Evolutionary conservation across 1,140 invertebrate species (phyloP).

Genomic region (honey bee (Apis mellifera)): DNA sequence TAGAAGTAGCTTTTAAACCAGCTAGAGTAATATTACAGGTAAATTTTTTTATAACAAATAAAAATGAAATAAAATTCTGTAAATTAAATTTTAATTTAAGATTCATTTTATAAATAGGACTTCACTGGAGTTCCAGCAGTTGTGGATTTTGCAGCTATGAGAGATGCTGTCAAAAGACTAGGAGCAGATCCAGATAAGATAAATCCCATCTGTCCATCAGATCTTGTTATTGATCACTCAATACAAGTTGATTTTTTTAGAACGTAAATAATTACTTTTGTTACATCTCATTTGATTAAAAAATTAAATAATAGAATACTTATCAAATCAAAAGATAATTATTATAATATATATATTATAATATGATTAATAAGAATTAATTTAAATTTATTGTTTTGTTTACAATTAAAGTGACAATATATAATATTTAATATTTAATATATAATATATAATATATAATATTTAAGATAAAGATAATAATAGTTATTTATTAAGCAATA

Average conservation of each 20-base stretch:
- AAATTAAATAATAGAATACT: constrained; percentile 5
- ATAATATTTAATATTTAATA: neutral
- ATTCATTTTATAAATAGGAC: constrained; percentile 83
- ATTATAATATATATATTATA: neutral
- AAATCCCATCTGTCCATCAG: constrained; percentile 98
- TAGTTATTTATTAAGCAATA: neutral
- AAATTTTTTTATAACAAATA: constrained; percentile 7
- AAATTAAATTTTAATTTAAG: neutral
- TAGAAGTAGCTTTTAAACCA: constrained; percentile 98
- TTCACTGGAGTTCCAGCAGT: constrained; percentile 98
- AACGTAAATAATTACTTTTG: constrained; percentile 83
- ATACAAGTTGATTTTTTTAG: constrained; percentile 97
- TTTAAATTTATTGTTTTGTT: neutral
- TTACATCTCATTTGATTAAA: constrained; percentile 17
- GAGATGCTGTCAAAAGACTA: constrained; percentile 94
- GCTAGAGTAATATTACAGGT: constrained; percentile 97
- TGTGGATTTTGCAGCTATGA: constrained; percentile 99
- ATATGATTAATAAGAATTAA: neutral
- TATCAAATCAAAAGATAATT: constrained; percentile 24
- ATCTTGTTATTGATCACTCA: constrained; percentile 99
- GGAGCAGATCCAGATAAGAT: constrained; percentile 96
- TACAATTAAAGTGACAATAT: neutral
- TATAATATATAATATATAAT: neutral
- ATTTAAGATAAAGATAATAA: neutral
- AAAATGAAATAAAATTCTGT: no score